These are phyloP conservation scores for Porites divaricata DNA, from an alignment of 92 coral and sea anemone genomes.

Conservation along the genomic window DNA sequence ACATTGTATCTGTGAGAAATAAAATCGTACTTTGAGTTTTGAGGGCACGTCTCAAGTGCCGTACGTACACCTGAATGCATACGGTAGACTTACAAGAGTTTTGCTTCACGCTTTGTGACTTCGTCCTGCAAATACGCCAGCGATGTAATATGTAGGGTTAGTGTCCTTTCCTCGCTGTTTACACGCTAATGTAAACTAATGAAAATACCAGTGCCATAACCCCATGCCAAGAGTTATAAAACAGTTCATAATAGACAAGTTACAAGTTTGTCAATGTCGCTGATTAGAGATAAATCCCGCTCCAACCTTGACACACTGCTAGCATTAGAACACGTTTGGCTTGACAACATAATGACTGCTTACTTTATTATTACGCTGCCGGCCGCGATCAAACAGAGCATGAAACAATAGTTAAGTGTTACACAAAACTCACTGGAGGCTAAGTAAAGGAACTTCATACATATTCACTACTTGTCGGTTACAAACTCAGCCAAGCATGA, in stretches of 20 bases:
- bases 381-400: conserved; percentile 22
- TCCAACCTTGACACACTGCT: conserved; percentile 3
- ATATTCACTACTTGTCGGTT: conserved; percentile 53
- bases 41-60: neutral
- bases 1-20: conserved; percentile 8
- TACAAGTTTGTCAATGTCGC: conserved; percentile 28
- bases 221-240: conserved; percentile 23
- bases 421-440: conserved; percentile 30
- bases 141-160: conserved; percentile 34
- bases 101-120: conserved; percentile 43
- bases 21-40: neutral
- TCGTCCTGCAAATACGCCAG: conserved; percentile 1
- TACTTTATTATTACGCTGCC: conserved; percentile 27
- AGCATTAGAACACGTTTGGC: neutral
- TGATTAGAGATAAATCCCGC: neutral
- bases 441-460: conserved; percentile 38
- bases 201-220: conserved; percentile 37
- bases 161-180: conserved; percentile 36
- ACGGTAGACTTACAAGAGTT: conserved; percentile 14
- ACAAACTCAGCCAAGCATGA: conserved; percentile 36
- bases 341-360: conserved; percentile 40
- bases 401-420: conserved; percentile 26
- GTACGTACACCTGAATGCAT: neutral
- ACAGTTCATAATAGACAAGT: neutral
- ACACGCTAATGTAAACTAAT: conserved; percentile 38